Conservation (phyloP, 2,888 invertebrate species). For the Lysandra coridon region DNA sequence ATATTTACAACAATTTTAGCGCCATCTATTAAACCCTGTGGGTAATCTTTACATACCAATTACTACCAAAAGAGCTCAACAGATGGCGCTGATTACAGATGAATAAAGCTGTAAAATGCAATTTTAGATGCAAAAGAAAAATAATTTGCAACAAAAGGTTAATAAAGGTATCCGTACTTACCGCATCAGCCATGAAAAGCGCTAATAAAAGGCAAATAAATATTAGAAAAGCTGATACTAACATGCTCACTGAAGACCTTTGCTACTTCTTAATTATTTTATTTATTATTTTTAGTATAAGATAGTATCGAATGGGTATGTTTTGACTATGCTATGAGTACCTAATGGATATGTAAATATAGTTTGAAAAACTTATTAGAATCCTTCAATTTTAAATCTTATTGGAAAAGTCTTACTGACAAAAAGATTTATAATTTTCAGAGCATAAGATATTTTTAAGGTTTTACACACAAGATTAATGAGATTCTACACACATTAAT, state of each 20-base stretch:
- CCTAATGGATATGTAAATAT: background rate
- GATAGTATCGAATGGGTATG: background rate
- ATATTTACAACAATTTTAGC: background rate
- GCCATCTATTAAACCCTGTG: background rate
- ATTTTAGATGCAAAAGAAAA: background rate
- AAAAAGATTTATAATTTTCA: background rate
- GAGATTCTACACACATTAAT: too few species aligned
- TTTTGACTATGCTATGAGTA: background rate
- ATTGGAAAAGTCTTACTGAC: background rate
- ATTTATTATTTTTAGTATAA: background rate
- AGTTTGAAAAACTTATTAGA: background rate
- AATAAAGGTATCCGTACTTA: background rate
- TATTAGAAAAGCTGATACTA: slow-evolving; percentile 5
- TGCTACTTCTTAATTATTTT: background rate
- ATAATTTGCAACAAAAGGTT: background rate
- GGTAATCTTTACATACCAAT: background rate
- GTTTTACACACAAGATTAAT: too few species aligned
- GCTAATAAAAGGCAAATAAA: background rate
- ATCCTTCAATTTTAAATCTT: background rate
- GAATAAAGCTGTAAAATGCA: background rate
- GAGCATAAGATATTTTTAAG: too few species aligned
- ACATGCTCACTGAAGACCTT: background rate
- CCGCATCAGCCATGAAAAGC: background rate
- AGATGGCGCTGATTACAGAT: background rate
- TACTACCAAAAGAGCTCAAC: background rate